Evolutionary conservation across 1,140 invertebrate genomes (phyloP).

Genomic region (Tetranychus cinnabarinus): DNA sequence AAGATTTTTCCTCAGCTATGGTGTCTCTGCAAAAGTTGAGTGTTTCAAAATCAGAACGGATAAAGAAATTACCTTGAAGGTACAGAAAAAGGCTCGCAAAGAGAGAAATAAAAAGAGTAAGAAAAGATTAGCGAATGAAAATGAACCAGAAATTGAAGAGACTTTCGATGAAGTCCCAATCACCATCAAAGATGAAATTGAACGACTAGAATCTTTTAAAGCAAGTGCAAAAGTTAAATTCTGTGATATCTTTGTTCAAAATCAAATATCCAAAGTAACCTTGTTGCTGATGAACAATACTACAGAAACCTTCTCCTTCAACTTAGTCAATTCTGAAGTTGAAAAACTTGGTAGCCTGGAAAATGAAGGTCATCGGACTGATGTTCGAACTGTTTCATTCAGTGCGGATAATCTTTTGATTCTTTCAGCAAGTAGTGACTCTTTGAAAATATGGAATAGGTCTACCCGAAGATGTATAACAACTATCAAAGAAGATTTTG

Average conservation of each 20-base stretch:
- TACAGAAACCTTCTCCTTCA: conserved; percentile 19
- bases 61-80: conserved; percentile 39
- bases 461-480: conserved; percentile 51
- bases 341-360: conserved; percentile 44
- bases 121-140: neutral
- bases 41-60: conserved; percentile 52
- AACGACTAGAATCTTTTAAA: conserved; percentile 37
- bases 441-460: conserved; percentile 80
- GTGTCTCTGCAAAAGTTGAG: conserved; percentile 53
- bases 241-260: conserved; percentile 37
- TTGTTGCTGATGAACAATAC: conserved; percentile 24
- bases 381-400: conserved; percentile 61
- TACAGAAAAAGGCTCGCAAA: conserved; percentile 52
- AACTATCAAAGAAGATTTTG: conserved; percentile 32
- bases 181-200: conserved; percentile 39
- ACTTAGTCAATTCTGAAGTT: neutral
- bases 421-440: conserved; percentile 56
- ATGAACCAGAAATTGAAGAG: neutral
- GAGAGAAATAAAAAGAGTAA: conserved; percentile 16
- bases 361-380: conserved; percentile 55
- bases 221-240: conserved; percentile 41
- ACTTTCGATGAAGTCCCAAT: neutral
- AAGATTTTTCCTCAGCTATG: conserved; percentile 51
- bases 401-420: conserved; percentile 59
- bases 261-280: conserved; percentile 25